Conservation (phyloP, 2,113 vertebrate species). For the Callopanchax toddi region DNA sequence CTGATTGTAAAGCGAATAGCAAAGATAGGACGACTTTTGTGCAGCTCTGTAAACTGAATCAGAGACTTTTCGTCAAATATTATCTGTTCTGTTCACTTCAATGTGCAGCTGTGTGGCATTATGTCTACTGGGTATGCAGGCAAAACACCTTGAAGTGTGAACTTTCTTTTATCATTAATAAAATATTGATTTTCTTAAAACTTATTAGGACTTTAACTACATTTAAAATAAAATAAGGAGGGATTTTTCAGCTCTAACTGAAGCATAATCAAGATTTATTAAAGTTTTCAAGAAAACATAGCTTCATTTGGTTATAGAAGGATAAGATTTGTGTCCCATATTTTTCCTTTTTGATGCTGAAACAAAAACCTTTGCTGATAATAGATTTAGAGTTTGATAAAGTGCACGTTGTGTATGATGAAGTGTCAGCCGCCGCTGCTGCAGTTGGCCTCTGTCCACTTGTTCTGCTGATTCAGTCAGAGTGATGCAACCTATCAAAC, state of each 20-base stretch:
- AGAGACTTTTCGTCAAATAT: background rate
- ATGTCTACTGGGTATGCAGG: background rate
- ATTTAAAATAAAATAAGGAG: conserved; percentile 1
- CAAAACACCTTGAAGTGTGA: no score
- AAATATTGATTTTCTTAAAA: no score
- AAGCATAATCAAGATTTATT: background rate
- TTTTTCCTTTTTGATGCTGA: background rate
- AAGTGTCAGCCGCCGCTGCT: conserved; percentile 25
- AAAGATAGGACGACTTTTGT: no score
- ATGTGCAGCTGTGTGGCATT: background rate
- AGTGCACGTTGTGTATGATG: conserved; percentile 38
- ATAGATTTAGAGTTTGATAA: conserved; percentile 28
- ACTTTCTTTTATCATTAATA: no score
- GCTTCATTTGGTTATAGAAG: background rate
- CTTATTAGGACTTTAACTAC: no score
- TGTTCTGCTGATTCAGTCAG: conserved; percentile 53
- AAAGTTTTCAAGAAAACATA: background rate
- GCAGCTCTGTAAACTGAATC: no score
- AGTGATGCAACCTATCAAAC: conserved; percentile 37
- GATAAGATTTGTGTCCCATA: background rate
- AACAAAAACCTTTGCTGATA: conserved; percentile 17
- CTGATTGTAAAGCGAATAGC: no score
- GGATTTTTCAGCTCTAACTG: background rate
- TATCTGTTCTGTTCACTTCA: background rate
- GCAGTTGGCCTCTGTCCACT: conserved; percentile 41